Conservation (phyloP, 2,888 invertebrate species). For the Chymomyza caudatula region DNA sequence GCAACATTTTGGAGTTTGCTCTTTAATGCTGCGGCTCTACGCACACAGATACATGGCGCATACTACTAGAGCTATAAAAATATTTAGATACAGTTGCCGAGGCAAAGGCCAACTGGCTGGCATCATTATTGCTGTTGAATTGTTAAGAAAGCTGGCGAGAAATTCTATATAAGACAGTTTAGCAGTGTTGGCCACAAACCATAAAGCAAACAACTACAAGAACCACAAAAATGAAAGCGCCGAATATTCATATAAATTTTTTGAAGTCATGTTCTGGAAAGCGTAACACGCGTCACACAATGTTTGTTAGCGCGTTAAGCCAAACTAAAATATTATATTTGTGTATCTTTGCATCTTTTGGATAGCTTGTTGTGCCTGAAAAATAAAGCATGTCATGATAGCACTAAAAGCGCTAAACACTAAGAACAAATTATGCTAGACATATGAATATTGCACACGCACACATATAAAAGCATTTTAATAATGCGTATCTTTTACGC, state of each 20-base stretch:
- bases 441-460: conserved; percentile 45
- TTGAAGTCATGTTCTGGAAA: conserved; percentile 65
- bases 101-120: conserved; percentile 31
- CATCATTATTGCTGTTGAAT: conserved; percentile 25
- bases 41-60: not conserved
- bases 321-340: conserved; percentile 35
- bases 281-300: conserved; percentile 50
- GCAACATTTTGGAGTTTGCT: conserved; percentile 46
- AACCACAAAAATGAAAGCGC: conserved; percentile 53
- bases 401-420: conserved; percentile 1
- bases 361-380: not conserved
- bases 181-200: not conserved
- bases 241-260: conserved; percentile 16
- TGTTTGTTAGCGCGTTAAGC: conserved; percentile 14
- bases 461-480: conserved; percentile 48
- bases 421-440: conserved; percentile 41
- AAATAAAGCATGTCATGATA: not conserved
- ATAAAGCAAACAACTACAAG: not conserved
- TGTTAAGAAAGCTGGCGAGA: conserved; percentile 42
- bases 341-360: conserved; percentile 10
- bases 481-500: conserved; percentile 61
- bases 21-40: conserved; percentile 36
- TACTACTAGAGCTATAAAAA: not conserved
- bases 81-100: conserved; percentile 12
- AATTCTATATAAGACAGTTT: conserved; percentile 28